Evolutionary conservation across 2,797 vertebrate genomes (phyloP), one percentile per base, ranked within the genome.

Genomic region (Macropus fuliginosus): DNA sequence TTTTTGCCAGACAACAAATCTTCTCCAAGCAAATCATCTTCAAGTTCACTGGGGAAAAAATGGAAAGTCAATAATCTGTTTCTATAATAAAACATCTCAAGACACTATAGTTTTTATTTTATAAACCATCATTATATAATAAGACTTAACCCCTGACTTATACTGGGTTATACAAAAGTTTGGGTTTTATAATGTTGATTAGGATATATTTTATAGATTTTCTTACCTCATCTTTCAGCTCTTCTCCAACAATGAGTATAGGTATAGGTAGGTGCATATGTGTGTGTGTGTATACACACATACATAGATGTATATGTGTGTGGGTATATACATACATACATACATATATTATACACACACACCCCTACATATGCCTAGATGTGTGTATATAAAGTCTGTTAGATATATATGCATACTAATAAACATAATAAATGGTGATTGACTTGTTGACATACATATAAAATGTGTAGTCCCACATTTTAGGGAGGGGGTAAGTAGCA

Each of bases 1-100:
- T 99, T 99, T 99, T 99, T 99, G 93, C 98, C 99, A 94, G 99
- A 98, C 21, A 99, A 98, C 98, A 99, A 99, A 97, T 99, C 99
- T 94, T 99, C 99, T 97, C 99, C 99, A 96, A 99, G 99, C 97
- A 99, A 99, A 96, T 99, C 99, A 95, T 99, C 99, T 98, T 99
- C 99, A 95, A 99, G 98, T 98, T 99, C 99, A 98, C 99, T 99
- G 92, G 52, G 95, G 98, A 98, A 97, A 28, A 91, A 97, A 54
- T 95, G 92, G 97, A 93, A 57, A 0, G 13, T 50, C 90, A 93
- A 14, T 92, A 40, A 57, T 16, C 93, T 62, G 93, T 31, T 87
- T 29, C 57, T n/a, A 0, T 3, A 8, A 91, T 12, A 56, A 28
- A 62, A n/a, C 6, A 90, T 12, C 55, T 57, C 31, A 87, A 87